Evolutionary conservation across 1,140 invertebrate species (phyloP), one percentile per base, ranked within the genome.

Genomic region (Diorhabda sublineata): DNA sequence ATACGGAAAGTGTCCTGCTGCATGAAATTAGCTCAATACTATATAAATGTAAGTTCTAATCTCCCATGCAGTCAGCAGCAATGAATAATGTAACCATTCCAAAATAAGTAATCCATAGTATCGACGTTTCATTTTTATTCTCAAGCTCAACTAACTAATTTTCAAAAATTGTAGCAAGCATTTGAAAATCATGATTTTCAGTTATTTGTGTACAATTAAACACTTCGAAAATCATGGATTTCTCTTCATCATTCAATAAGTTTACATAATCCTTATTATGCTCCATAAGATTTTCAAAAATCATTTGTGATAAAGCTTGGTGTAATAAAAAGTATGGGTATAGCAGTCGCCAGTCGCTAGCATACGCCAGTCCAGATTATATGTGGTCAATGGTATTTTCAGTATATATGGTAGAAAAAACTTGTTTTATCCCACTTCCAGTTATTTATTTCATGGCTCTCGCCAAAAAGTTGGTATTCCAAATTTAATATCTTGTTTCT

Each of bases 11-110:
- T 81, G 77, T 6, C 78, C 81, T 64, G 75, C 68, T 47, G 82
- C 81, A 69, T 83, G 81, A 68, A 83, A 84, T 84, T 69, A 69
- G 69, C 67, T 69, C 78, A n/a, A 80, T 69, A 64, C 72, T 45
- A 52, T 78, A 72, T 58, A 81, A 75, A 77, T 82, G 79, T 60
- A 77, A 69, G 64, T 78, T 64, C 79, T 77, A 81, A 76, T 82
- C 70, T 11, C 78, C 80, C 69, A 76, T 78, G 65, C 79, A 66
- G 69, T 82, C 80, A 69, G 76, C 78, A 67, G 76, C 61, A 69
- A 81, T 59, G 61, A 72, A 68, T 69, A 80, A 60, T 42, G 74
- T 73, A 56, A 78, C 79, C 79, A 79, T 79, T 60, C 59, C 43
- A 76, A 77, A 81, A 75, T 81, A 81, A 63, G 76, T 77, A 57